Base-by-base conservation (phyloP, 2,888 invertebrate genomes). In the Loripinus fragilis region DNA sequence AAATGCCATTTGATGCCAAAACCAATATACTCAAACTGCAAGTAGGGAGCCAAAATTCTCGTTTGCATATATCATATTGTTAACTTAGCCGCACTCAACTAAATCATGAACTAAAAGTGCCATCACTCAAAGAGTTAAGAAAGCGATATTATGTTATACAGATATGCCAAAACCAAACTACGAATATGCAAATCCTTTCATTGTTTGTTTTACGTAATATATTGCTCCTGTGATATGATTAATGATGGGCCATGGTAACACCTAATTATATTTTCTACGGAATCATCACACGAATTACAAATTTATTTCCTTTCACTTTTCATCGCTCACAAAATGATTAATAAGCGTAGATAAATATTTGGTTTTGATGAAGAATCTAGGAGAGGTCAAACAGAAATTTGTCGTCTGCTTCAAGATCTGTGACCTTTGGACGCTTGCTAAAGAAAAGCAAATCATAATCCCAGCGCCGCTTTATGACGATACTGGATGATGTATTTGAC, bases 281-380 rank as follows among this genome's bases (percentile, higher is more conserved):
- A 15, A 20, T 60, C 28, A 60, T 60, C 60, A 60, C 30, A 23
- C 33, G 60, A 60, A 60, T 60, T 60, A 60, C 60, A 60, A 60
- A 60, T 60, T 60, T 60, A 60, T 60, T 17, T 60, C 60, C 60
- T 60, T 60, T 60, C 64, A 60, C 45, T 74, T 78, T 71, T 71
- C 78, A 67, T 78, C 66, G 60, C 55, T 75, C 73, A 60, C 60
- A 42, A 50, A 70, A 72, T 85, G 83, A 86, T 85, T 85, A 85
- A 87, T 87, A 78, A 79, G 52, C 69, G 60, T 68, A 72, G 76
- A 80, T 83, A 86, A 87, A 87, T 87, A 87, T 87, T 87, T 87
- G 60, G 33, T 30, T 60, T 60, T 60, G 60, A 60, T 60, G 60
- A 60, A 60, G 60, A 60, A 60, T 60, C 60, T 60, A 33, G 33